Percentiles rank a stretch among this genome's conserved stretches.
Evolutionary conservation across 92 coral and sea anemone species (phyloP).

Genomic region (Bergia sp.): DNA sequence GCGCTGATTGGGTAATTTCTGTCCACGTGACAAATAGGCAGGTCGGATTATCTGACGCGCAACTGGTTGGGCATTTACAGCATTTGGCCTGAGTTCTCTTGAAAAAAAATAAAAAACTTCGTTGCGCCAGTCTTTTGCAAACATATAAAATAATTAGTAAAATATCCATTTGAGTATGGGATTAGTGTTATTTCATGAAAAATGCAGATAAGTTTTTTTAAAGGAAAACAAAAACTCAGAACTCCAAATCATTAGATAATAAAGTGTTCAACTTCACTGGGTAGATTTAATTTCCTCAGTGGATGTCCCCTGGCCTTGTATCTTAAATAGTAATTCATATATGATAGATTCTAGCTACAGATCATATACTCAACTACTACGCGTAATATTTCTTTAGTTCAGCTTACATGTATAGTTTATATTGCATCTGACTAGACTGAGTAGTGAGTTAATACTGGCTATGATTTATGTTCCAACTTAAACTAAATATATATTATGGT

Average conservation of each 20-base stretch:
- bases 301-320: background rate
- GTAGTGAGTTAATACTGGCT: background rate
- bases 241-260: background rate
- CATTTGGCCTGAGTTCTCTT: conserved; percentile 29
- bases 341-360: background rate
- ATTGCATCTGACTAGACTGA: background rate
- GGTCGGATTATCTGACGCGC: conserved; percentile 46
- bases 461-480: background rate
- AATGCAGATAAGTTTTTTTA: background rate
- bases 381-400: background rate
- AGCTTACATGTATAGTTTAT: background rate
- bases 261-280: too few species aligned
- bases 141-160: background rate
- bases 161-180: background rate
- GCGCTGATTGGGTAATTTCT: conserved; percentile 67
- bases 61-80: conserved; percentile 23
- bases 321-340: background rate
- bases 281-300: background rate
- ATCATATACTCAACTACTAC: background rate
- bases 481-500: background rate
- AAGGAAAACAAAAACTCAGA: background rate
- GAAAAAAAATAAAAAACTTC: background rate
- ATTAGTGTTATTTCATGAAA: background rate
- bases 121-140: background rate
- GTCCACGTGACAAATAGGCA: conserved; percentile 79